phyloP scores from a whole-genome alignment of 1,140 invertebrate genomes.

The Halictus rubicundus region DNA sequence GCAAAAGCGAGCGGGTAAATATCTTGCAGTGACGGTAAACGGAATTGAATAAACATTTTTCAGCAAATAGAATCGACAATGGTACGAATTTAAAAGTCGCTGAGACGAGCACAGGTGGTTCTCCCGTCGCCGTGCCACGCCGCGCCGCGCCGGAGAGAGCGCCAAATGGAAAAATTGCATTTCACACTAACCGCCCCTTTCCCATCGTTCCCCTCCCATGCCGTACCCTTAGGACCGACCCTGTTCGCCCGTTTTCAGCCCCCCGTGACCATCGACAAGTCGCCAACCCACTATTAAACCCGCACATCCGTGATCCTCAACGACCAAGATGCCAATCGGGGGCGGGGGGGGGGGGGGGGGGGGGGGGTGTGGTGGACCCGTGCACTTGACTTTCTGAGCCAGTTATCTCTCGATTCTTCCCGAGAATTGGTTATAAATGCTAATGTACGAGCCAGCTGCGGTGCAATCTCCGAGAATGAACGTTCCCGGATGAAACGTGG shows the following conservation, averaged over 20 bases:
- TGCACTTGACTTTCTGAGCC: slow-evolving; percentile 32
- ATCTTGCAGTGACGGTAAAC: slow-evolving; percentile 73
- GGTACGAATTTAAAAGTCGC: slow-evolving; percentile 78
- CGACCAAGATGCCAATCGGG: slow-evolving; percentile 1
- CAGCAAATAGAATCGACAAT: slow-evolving; percentile 77
- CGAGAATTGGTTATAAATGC: slow-evolving; percentile 75
- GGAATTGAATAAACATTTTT: slow-evolving; percentile 80
- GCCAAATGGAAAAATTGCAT: slow-evolving; percentile 77
- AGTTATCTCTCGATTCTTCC: slow-evolving; percentile 69
- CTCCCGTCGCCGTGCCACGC: slow-evolving; percentile 20
- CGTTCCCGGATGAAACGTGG: slow-evolving; percentile 19
- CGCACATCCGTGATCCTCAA: slow-evolving; percentile 25
- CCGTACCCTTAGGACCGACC: background rate
- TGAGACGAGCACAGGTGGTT: slow-evolving; percentile 74
- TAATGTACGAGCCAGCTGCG: slow-evolving; percentile 67
- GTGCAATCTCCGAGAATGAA: slow-evolving; percentile 35
- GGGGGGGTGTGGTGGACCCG: too few relatives aligned
- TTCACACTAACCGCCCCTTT: slow-evolving; percentile 42
- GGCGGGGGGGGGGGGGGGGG: too few relatives aligned
- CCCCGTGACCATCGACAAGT: background rate
- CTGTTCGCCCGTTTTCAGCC: background rate
- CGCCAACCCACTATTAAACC: slow-evolving; percentile 19
- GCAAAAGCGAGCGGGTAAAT: slow-evolving; percentile 71
- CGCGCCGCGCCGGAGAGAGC: slow-evolving; percentile 53
- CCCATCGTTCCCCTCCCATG: background rate